phyloP scores from a whole-genome alignment of 2,797 vertebrate genomes.

The Otolemur crassicaudatus region DNA sequence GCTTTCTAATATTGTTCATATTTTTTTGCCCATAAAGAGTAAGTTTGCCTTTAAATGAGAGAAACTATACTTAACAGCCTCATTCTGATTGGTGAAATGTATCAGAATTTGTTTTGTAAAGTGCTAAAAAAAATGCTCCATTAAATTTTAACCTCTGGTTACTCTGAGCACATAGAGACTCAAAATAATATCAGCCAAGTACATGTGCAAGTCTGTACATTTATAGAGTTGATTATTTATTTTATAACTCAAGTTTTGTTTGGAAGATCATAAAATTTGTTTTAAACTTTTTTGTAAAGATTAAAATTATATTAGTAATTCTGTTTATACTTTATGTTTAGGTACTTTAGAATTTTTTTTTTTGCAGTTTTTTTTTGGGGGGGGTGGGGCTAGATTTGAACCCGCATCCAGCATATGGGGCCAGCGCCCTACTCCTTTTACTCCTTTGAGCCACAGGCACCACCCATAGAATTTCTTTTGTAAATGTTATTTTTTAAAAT shows the following conservation, averaged over 20 bases:
- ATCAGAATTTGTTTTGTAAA: neutral
- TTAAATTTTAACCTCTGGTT: neutral
- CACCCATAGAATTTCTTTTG: neutral
- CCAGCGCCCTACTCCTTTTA: too few relatives aligned
- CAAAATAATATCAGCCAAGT: neutral
- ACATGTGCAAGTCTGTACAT: neutral
- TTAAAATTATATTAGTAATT: conserved; percentile 29
- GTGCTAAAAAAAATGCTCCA: neutral
- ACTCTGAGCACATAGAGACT: neutral
- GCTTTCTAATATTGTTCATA: neutral
- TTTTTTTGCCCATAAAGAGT: neutral
- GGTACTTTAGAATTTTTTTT: neutral
- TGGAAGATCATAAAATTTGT: conserved; percentile 13
- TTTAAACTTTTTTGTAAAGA: conserved; percentile 43
- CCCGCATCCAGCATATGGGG: too few relatives aligned
- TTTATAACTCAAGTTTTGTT: neutral
- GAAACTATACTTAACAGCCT: neutral
- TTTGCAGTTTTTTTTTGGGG: too few relatives aligned
- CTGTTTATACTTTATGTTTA: neutral
- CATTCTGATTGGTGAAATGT: neutral
- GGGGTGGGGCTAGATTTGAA: too few relatives aligned
- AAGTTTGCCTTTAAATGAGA: neutral
- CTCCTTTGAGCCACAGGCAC: too few relatives aligned
- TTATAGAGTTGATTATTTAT: neutral
- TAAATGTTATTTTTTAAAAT: conserved; percentile 19